Percentiles rank a stretch among this genome's conserved stretches.
phyloP scores from a whole-genome alignment of 2,888 invertebrate species.

The Cantharis lateralis region DNA sequence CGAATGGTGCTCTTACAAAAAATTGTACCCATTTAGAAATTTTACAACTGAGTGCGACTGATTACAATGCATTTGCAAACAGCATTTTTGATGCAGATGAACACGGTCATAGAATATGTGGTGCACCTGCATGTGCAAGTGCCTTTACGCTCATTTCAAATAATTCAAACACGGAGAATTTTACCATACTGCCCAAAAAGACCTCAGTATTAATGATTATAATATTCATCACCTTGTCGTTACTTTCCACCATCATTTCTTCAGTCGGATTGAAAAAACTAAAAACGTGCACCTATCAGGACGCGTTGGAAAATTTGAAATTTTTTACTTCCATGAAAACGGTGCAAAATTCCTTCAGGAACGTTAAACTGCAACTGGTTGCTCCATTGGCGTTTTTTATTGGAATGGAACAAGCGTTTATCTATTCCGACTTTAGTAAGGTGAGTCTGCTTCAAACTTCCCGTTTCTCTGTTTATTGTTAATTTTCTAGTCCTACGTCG shows the following conservation, averaged over 20 bases:
- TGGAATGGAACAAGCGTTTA: conserved; percentile 83
- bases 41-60: conserved; percentile 29
- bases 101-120: conserved; percentile 62
- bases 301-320: conserved; percentile 55
- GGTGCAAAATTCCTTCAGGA: conserved; percentile 61
- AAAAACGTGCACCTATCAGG: conserved; percentile 63
- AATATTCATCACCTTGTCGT: conserved; percentile 56
- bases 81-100: conserved; percentile 61
- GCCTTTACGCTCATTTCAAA: conserved; percentile 22
- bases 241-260: conserved; percentile 55
- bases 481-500: conserved; percentile 73
- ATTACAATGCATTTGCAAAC: conserved; percentile 51
- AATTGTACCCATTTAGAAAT: conserved; percentile 17
- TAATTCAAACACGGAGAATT: conserved; percentile 31
- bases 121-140: conserved; percentile 62
- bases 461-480: conserved; percentile 4
- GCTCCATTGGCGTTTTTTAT: conserved; percentile 80
- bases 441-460: conserved; percentile 50
- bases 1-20: conserved; percentile 11
- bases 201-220: conserved; percentile 53
- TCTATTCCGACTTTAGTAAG: conserved; percentile 81
- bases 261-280: conserved; percentile 59
- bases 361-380: conserved; percentile 69
- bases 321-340: conserved; percentile 56
- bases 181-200: conserved; percentile 48